These are phyloP conservation scores for Latheticus oryzae DNA, from an alignment of 2,888 invertebrate species.

Conservation along the genomic window DNA sequence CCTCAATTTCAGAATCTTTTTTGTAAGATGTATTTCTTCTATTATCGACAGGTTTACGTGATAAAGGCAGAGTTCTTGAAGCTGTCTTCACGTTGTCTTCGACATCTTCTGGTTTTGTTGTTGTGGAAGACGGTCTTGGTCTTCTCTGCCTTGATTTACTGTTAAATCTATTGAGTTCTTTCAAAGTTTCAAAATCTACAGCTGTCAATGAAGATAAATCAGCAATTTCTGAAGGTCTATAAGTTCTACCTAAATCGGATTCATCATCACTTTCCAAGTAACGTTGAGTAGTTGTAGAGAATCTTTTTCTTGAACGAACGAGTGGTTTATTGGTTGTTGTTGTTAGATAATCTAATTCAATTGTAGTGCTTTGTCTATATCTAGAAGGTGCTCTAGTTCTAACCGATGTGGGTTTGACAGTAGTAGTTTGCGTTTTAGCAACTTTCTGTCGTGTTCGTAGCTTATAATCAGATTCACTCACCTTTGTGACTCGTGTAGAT, in stretches of 20 bases:
- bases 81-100: constrained; percentile 47
- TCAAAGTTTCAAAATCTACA: constrained; percentile 61
- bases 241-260: constrained; percentile 53
- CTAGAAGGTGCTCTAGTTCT: constrained; percentile 47
- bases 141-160: constrained; percentile 46
- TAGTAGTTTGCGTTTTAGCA: constrained; percentile 24
- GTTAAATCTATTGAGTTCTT: constrained; percentile 42
- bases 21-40: constrained; percentile 37
- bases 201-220: constrained; percentile 70
- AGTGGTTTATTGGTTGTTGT: constrained; percentile 41
- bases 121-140: constrained; percentile 41
- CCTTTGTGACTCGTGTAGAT: constrained; percentile 63
- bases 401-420: constrained; percentile 34
- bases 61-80: constrained; percentile 45
- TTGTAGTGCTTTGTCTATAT: constrained; percentile 46
- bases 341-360: constrained; percentile 34
- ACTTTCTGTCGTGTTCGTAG: constrained; percentile 50
- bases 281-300: constrained; percentile 48
- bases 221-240: constrained; percentile 63
- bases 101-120: constrained; percentile 42
- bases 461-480: constrained; percentile 64
- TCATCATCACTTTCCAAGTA: constrained; percentile 54
- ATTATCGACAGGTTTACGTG: constrained; percentile 44
- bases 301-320: constrained; percentile 44
- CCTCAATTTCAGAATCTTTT: constrained; percentile 27